Evolutionary conservation across 2,113 vertebrate genomes (phyloP), one percentile per base, ranked within the genome.

Genomic region (Choloepus hoffmanni): DNA sequence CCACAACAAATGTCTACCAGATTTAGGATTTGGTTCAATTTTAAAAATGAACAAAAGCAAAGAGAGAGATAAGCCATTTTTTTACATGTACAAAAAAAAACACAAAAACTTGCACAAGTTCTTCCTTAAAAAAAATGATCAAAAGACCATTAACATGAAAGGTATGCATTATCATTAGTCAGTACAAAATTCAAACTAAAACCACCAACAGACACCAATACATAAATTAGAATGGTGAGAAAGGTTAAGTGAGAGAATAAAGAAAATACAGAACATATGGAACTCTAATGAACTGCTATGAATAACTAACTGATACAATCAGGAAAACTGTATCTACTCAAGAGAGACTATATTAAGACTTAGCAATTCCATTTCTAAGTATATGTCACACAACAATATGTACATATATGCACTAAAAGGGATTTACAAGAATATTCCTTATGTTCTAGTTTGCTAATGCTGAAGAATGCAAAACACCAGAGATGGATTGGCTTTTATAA

Each of bases 321-420:
- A 86, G 55, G 70, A 72, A 92, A 87, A 90, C 12, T 36, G 10
- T 36, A 36, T 36, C 36, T 36, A 36, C 36, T 36, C 36, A 36
- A 36, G 36, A 36, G 36, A 36, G 36, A 36, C 36, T 36, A 36
- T 36, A 36, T 36, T 36, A 36, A 55, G n/a, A 74, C 19, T 67
- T 12, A 82, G 87, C 36, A 93, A 30, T 74, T 78, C 36, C 12
- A 73, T n/a, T 83, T 89, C n/a, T 48, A 95, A 24, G 30, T 83
- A 89, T 28, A 82, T 2, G 36, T 13, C 48, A 89, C 1, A 0
- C 16, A 89, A 48, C 95, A 89, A 43, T 28, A 81, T 14, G 33
- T 53, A 89, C 73, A 74, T 10, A 36, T 33, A 50, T 28, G 2
- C 24, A 36, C 24, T 68, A 48, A 93, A 82, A 83, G 30, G 23